Evolutionary conservation across 2,113 vertebrate genomes (phyloP), one percentile per base, ranked within the genome.

Genomic region (Tupaia chinensis): DNA sequence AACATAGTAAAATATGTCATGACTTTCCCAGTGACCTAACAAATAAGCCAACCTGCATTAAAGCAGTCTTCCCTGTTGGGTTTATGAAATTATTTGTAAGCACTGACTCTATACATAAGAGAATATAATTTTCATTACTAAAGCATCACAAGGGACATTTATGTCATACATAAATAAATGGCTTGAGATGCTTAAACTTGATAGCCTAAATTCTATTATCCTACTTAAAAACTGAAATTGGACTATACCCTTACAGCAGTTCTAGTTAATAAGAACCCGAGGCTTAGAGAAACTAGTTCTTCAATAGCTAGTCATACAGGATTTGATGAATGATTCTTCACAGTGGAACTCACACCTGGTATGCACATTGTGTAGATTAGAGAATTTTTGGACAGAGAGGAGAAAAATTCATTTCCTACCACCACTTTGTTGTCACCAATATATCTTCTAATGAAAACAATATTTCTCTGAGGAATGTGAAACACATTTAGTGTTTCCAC

Each of bases 381-480:
- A 84, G 92, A 97, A 7, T 96, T 97, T 96, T 96, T 95, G 85
- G 74, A 89, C 83, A 93, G 58, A 84, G 20, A 91, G 14, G 70
- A 85, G 76, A 92, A 73, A 58, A 81, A 44, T 66, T 65, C 68
- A 83, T 87, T 95, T 97, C 29, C 34, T 82, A 82, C 53, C 88
- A 80, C 23, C 69, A 85, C 83, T 96, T 95, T 97, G 95, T 95
- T 11, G 91, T 86, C 97, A 93, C 32, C 96, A 95, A 90, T 97
- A 95, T 97, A 97, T 97, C 95, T 98, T 94, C 92, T 95, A 97
- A 98, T 90, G 96, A 97, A 98, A 98, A 97, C 16, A 97, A 98
- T 91, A 97, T 97, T 98, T 98, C 96, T 98, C 91, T 89, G 96
- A 98, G 96, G 93, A 98, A 97, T 87, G 32, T 96, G 88, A 95